Conservation (phyloP, 2,888 invertebrate genomes). For the Xylota segnis region DNA sequence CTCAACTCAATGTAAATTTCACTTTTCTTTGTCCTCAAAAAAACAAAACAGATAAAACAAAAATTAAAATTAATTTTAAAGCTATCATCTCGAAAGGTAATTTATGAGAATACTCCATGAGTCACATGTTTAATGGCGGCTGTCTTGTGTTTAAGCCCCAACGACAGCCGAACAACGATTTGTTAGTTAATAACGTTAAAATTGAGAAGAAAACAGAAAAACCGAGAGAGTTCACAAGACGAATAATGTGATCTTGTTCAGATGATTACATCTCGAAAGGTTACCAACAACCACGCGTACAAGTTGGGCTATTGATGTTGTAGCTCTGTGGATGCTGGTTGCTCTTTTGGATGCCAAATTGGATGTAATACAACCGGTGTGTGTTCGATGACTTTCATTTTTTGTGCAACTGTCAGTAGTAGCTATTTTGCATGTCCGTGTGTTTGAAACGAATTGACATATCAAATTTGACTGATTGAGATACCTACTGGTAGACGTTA, state of each 20-base stretch:
- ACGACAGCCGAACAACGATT: conserved; percentile 14
- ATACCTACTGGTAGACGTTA: too few species aligned
- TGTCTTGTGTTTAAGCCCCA: conserved; percentile 19
- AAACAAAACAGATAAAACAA: conserved; percentile 15
- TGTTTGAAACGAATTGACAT: too few species aligned
- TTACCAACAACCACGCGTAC: conserved; percentile 53
- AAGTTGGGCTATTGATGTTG: neutral
- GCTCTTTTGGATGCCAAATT: conserved; percentile 52
- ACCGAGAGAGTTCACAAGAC: conserved; percentile 48
- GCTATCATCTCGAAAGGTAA: conserved; percentile 44
- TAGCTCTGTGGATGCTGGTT: conserved; percentile 21
- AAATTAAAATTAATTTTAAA: conserved; percentile 51
- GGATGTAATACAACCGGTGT: conserved; percentile 4
- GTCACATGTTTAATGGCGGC: conserved; percentile 53
- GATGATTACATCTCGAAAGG: conserved; percentile 56
- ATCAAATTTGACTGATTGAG: neutral
- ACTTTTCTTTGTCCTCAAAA: conserved; percentile 70
- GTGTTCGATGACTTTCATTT: conserved; percentile 47
- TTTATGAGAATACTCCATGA: conserved; percentile 55
- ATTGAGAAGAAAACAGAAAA: conserved; percentile 33
- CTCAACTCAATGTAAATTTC: conserved; percentile 47
- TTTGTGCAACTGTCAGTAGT: neutral
- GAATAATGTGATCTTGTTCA: conserved; percentile 65
- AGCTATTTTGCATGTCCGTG: too few species aligned
- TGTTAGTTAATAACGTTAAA: conserved; percentile 47